These are phyloP conservation scores for Tachypleus tridentatus DNA, from an alignment of 1,140 invertebrate species.

Conservation along the genomic window DNA sequence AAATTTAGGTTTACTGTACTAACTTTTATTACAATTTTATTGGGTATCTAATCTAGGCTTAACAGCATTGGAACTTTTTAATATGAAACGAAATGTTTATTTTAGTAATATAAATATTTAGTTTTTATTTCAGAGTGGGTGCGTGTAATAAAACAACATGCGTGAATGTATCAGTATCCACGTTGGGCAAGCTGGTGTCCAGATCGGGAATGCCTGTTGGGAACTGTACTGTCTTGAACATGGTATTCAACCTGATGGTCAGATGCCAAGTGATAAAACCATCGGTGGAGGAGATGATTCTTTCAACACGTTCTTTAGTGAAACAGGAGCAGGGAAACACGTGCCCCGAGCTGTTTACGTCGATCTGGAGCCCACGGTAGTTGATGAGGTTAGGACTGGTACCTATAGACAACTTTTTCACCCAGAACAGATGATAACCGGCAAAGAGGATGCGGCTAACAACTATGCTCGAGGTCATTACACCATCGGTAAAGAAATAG, in stretches of 20 bases:
- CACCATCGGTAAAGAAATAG: conserved; percentile 48
- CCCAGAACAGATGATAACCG: conserved; percentile 52
- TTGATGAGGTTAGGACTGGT: conserved; percentile 56
- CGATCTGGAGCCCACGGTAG: conserved; percentile 75
- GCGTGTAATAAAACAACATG: conserved; percentile 17
- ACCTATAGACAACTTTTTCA: conserved; percentile 51
- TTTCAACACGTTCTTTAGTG: conserved; percentile 81
- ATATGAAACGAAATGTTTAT: too few relatives aligned
- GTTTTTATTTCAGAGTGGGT: too few relatives aligned
- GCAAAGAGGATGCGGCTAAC: conserved; percentile 51
- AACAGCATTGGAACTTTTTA: too few relatives aligned
- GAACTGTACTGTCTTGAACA: conserved; percentile 82
- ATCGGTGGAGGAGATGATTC: conserved; percentile 56
- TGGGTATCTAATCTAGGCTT: too few relatives aligned
- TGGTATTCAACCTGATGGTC: conserved; percentile 52
- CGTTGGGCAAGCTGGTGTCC: conserved; percentile 76
- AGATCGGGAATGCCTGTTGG: conserved; percentile 70
- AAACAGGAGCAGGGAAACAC: conserved; percentile 75
- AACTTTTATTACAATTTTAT: too few relatives aligned
- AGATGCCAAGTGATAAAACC: conserved; percentile 30
- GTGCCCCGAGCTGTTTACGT: conserved; percentile 74
- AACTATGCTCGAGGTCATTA: conserved; percentile 45
- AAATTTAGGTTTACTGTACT: too few relatives aligned
- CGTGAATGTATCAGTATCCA: conserved; percentile 73
- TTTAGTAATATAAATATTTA: too few relatives aligned